A percentile compares a stretch with the other conserved stretches of the same genome.
Evolutionary conservation across 37 sponge, comb jelly and placozoan species (phyloP).

Genomic region (Aplysina aerophoba): DNA sequence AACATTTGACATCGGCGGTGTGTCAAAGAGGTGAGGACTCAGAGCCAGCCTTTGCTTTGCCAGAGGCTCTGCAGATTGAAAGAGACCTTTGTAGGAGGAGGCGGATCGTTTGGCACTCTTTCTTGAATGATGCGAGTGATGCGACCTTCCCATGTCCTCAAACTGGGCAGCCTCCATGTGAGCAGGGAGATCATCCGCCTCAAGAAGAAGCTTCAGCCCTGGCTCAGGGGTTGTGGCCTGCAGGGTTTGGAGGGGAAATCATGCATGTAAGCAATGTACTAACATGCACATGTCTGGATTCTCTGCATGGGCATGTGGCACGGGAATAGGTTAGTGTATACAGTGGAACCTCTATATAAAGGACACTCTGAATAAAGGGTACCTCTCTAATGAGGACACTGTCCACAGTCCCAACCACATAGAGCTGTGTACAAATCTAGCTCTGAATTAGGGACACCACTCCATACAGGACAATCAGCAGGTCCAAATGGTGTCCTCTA

Average conservation of each 20-base stretch:
- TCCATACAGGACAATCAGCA: too few relatives aligned
- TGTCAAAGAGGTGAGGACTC: slow-evolving; percentile 34
- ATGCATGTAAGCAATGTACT: not conserved
- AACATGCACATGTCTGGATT: not conserved
- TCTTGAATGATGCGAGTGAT: not conserved
- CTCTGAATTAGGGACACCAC: too few relatives aligned
- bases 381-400: too few relatives aligned
- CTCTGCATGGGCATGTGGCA: not conserved
- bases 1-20: slow-evolving; percentile 19
- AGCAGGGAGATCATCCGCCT: not conserved
- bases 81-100: slow-evolving; percentile 19
- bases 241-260: not conserved
- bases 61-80: not conserved
- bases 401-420: too few relatives aligned
- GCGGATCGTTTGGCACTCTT: not conserved
- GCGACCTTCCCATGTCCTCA: too few relatives aligned
- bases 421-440: too few relatives aligned
- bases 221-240: slow-evolving; percentile 36
- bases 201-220: slow-evolving; percentile 58
- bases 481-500: too few relatives aligned
- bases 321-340: not conserved
- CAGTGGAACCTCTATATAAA: not conserved
- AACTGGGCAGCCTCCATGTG: too few relatives aligned
- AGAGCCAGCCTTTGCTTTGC: slow-evolving; percentile 47
- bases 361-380: too few relatives aligned